Evolutionary conservation across 2,113 vertebrate genomes (phyloP), one percentile per base, ranked within the genome.

Genomic region (Paradoxurus hermaphroditus): DNA sequence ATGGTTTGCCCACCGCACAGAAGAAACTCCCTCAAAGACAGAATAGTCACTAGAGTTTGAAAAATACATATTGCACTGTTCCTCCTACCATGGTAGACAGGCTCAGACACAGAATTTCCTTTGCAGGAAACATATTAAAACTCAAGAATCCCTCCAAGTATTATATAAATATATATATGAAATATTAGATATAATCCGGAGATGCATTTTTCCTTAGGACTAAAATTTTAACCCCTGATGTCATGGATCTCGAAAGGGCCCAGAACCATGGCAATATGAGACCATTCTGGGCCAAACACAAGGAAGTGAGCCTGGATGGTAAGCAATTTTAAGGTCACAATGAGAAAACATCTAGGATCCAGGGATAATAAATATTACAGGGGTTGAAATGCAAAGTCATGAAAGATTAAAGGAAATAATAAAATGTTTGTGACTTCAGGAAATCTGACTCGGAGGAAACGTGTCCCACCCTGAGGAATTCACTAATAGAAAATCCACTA

Each of bases 331-430:
- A 98, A 98, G 97, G 96, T 94, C 95, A 34, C 63, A 94, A 77
- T 90, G 96, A 96, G 75, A 95, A 97, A 98, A 95, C 86, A 97
- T 95, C 94, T 96, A 98, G 81, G 92, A 97, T 97, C 87, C 97
- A 96, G 68, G 92, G 95, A 92, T 92, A 97, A 94, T 46, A 97
- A 72, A 94, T 83, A 97, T 94, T 77, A 79, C 44, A 89, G 31
- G 14, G 44, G 31, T 73, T 90, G 49, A 98, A 97, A 97, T 97
- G 95, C 70, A 97, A 97, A 98, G 96, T 96, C 62, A 92, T 46
- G 51, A 97, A 82, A 87, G 97, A 97, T 86, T 70, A 93, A 95
- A 97, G 90, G 95, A 87, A 98, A 98, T 96, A 97, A 98, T 73
- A 97, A 95, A 97, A 97, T 41, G 36, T 62, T 72, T 86, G 94